phyloP scores from a whole-genome alignment of 1,140 invertebrate species.

The Thereuonema tuberculata region DNA sequence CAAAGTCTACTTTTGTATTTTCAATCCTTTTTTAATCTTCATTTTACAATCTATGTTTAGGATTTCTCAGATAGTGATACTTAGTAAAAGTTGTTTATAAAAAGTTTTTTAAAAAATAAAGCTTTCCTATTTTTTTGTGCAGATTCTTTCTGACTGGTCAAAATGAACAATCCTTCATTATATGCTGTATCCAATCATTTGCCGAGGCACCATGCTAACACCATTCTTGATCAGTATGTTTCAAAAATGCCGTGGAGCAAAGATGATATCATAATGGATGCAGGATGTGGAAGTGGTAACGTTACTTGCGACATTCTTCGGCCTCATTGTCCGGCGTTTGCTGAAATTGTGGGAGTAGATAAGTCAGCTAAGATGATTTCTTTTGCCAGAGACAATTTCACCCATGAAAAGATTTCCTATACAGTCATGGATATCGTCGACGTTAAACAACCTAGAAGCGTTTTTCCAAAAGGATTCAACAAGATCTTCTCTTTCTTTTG shows the following conservation, averaged over 20 bases:
- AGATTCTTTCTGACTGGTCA: no score
- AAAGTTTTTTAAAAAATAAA: no score
- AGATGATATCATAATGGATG: slow-evolving; percentile 47
- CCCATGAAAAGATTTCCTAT: slow-evolving; percentile 39
- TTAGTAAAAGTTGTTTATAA: no score
- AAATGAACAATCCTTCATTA: slow-evolving; percentile 46
- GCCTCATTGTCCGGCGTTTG: slow-evolving; percentile 40
- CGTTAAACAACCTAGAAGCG: slow-evolving; percentile 28
- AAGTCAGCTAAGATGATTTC: slow-evolving; percentile 54
- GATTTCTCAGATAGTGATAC: no score
- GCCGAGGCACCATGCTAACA: slow-evolving; percentile 48
- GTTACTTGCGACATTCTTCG: slow-evolving; percentile 52
- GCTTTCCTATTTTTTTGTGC: no score
- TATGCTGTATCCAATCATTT: slow-evolving; percentile 47
- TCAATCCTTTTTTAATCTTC: no score
- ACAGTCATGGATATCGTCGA: slow-evolving; percentile 47
- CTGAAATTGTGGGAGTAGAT: slow-evolving; percentile 42
- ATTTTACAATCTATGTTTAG: no score
- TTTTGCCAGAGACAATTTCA: slow-evolving; percentile 39
- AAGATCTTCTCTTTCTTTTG: slow-evolving; percentile 67
- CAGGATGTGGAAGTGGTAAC: slow-evolving; percentile 63
- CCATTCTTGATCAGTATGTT: slow-evolving; percentile 48
- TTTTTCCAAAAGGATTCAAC: slow-evolving; percentile 36
- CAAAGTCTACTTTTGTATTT: no score
- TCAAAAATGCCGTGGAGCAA: slow-evolving; percentile 43